Conservation (phyloP, 1,140 invertebrate genomes). For the Neelides sp. region DNA sequence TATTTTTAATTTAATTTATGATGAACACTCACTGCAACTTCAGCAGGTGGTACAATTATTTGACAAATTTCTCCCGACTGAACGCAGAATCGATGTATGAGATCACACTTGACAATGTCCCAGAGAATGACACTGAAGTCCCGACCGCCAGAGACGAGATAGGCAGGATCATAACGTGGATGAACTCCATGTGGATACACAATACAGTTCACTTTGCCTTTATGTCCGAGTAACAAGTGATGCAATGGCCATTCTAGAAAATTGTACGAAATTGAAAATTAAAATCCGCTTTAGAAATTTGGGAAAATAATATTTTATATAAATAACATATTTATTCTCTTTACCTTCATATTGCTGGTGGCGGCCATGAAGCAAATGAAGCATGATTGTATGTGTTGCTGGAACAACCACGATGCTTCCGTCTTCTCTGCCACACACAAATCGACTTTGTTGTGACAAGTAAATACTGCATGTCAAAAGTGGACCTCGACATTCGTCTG, state of each 20-base stretch:
- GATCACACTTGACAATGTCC: constrained; percentile 81
- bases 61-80: constrained; percentile 50
- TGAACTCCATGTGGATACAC: constrained; percentile 88
- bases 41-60: constrained; percentile 20
- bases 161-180: constrained; percentile 78
- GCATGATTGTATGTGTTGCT: constrained; percentile 86
- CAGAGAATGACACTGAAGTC: constrained; percentile 96
- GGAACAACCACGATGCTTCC: constrained; percentile 94
- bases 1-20: constrained; percentile 8
- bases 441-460: constrained; percentile 74
- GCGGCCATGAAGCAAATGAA: constrained; percentile 79
- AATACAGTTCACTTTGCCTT: constrained; percentile 84
- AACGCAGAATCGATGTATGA: constrained; percentile 90
- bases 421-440: constrained; percentile 89
- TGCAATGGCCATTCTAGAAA: constrained; percentile 72
- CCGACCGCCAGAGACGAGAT: constrained; percentile 87
- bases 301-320: background rate
- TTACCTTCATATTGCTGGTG: constrained; percentile 75
- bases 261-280: constrained; percentile 15
- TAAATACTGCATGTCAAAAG: constrained; percentile 85
- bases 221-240: constrained; percentile 78
- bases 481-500: constrained; percentile 41
- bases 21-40: constrained; percentile 25
- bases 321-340: constrained; percentile 10
- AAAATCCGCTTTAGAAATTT: constrained; percentile 8